phyloP scores from a whole-genome alignment of 2,888 invertebrate species.

The Bhutanitis thaidina region DNA sequence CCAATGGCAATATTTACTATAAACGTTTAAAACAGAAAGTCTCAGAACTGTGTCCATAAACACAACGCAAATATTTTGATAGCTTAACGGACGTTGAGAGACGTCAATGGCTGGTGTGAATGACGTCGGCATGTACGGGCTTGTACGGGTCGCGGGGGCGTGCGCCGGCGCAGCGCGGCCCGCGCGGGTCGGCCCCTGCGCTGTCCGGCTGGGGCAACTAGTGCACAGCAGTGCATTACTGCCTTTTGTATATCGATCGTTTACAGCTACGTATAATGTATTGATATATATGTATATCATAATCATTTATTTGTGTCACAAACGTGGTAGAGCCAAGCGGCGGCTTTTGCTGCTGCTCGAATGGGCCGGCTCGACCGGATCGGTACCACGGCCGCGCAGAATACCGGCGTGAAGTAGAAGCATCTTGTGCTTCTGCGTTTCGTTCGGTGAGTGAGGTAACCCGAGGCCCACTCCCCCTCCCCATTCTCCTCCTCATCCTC shows the following conservation, averaged over 20 bases:
- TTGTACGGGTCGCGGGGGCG: background rate
- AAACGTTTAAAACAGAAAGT: background rate
- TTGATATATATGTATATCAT: no score
- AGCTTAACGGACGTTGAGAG: background rate
- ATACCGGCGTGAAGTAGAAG: no score
- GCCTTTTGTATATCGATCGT: background rate
- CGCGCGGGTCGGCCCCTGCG: background rate
- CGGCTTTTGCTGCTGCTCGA: no score
- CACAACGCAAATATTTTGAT: background rate
- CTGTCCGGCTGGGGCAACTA: background rate
- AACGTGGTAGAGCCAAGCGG: no score
- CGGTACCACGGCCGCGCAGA: no score
- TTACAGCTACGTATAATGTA: no score
- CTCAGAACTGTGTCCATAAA: background rate
- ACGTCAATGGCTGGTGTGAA: conserved; percentile 10
- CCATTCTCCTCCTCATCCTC: no score
- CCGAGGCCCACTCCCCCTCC: no score
- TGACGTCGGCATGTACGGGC: background rate
- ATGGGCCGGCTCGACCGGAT: no score
- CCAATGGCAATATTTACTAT: background rate
- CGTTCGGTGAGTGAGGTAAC: no score
- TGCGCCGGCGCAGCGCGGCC: background rate
- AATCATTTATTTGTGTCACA: no score
- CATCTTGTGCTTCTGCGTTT: no score
- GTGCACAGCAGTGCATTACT: background rate